Percentiles rank a stretch among this genome's conserved stretches.
Conservation (phyloP, 2,797 vertebrate genomes). For the Enteromius paludinosus region DNA sequence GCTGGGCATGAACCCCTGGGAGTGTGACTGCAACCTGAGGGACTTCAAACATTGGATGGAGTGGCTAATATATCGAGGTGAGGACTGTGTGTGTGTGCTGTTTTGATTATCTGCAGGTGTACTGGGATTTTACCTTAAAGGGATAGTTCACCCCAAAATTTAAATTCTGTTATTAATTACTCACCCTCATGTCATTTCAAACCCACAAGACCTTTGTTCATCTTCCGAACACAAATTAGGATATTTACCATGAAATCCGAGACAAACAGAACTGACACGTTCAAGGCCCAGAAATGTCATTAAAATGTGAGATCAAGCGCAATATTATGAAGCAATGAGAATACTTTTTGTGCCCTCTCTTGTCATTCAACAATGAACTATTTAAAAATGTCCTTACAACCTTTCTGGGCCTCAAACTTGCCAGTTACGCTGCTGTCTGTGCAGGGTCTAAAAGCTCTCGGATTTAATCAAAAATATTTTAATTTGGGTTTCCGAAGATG, state of each 20-base stretch:
- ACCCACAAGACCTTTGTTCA: background rate
- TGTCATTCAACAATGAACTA: background rate
- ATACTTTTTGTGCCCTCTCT: background rate
- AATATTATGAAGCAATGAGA: background rate
- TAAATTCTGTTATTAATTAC: background rate
- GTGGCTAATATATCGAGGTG: slow-evolving; percentile 98
- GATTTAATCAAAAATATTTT: background rate
- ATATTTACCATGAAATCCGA: background rate
- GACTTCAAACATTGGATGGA: slow-evolving; percentile 99
- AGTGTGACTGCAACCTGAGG: slow-evolving; percentile 96
- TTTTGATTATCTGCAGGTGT: slow-evolving; percentile 43
- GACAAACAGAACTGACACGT: background rate
- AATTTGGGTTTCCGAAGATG: background rate
- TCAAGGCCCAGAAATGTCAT: background rate
- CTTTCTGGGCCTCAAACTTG: background rate
- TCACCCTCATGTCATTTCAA: background rate
- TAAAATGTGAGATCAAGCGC: background rate
- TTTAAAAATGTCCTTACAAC: background rate
- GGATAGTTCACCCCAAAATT: background rate
- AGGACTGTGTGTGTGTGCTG: slow-evolving; percentile 39
- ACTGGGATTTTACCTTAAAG: background rate
- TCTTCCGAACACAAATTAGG: background rate
- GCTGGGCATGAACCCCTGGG: slow-evolving; percentile 96
- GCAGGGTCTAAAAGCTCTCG: background rate
- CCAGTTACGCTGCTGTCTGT: background rate